Evolutionary conservation across 2,797 vertebrate species (phyloP).

Genomic region (Channallabes apus): DNA sequence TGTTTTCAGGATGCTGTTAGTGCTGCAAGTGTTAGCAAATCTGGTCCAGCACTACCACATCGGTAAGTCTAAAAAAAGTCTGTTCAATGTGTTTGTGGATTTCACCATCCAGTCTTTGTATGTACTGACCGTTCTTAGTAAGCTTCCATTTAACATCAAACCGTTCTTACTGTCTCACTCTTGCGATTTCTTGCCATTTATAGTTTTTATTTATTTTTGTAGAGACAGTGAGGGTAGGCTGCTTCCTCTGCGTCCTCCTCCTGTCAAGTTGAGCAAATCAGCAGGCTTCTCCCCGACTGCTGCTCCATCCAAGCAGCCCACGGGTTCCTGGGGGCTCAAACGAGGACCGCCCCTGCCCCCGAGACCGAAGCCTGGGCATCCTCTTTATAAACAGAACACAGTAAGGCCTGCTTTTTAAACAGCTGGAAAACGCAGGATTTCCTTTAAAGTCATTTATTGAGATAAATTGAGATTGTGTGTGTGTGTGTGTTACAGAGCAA

Average conservation of each 20-base stretch:
- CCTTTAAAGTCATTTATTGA: neutral
- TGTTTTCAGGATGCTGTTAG: conserved; percentile 18
- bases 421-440: neutral
- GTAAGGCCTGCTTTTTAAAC: conserved; percentile 62
- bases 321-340: conserved; percentile 72
- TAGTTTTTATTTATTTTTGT: conserved; percentile 39
- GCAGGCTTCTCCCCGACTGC: conserved; percentile 60
- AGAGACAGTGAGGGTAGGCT: conserved; percentile 78
- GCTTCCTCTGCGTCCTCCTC: conserved; percentile 80
- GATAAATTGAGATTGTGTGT: neutral
- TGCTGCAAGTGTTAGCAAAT: conserved; percentile 11
- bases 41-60: conserved; percentile 60
- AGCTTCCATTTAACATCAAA: neutral
- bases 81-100: neutral
- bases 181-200: neutral
- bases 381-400: conserved; percentile 80
- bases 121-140: neutral
- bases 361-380: conserved; percentile 89
- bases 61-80: conserved; percentile 56
- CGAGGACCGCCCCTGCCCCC: conserved; percentile 88
- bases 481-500: conserved; percentile 34
- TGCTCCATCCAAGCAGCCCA: conserved; percentile 71
- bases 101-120: neutral
- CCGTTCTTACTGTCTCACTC: neutral
- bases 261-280: conserved; percentile 73